Conservation (phyloP, 2,113 vertebrate species). For the Fregata magnificens region DNA sequence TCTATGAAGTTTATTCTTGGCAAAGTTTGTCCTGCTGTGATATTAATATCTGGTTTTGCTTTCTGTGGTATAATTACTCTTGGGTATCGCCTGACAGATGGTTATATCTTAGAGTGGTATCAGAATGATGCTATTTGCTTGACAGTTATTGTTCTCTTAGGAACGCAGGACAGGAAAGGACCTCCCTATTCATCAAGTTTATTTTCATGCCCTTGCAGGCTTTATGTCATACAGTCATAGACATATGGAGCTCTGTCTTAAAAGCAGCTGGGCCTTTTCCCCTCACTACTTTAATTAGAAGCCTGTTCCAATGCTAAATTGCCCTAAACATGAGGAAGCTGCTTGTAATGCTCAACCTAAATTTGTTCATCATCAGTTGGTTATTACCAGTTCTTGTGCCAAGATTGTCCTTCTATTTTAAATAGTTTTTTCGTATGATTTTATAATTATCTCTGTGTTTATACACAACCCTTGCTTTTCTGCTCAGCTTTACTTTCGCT, state of each 20-base stretch:
- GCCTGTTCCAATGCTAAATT: background rate
- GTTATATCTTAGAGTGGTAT: background rate
- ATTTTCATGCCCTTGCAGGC: constrained; percentile 28
- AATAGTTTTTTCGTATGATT: background rate
- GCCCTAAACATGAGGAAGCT: background rate
- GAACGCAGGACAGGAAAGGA: background rate
- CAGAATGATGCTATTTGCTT: constrained; percentile 15
- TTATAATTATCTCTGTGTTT: background rate
- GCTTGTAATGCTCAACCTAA: background rate
- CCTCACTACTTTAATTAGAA: background rate
- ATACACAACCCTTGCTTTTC: background rate
- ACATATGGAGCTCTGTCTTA: background rate
- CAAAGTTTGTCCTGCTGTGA: background rate
- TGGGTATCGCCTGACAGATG: background rate
- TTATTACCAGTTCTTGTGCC: background rate
- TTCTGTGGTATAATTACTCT: background rate
- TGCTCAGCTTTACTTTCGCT: background rate
- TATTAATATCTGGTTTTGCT: background rate
- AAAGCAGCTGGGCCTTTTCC: constrained; percentile 12
- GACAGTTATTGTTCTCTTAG: constrained; percentile 29
- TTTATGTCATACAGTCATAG: background rate
- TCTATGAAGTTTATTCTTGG: background rate
- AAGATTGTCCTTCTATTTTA: constrained; percentile 3
- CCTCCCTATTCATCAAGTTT: constrained; percentile 34
- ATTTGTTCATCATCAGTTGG: background rate